phyloP scores from a whole-genome alignment of 2,113 vertebrate genomes.

The Perca fluviatilis region DNA sequence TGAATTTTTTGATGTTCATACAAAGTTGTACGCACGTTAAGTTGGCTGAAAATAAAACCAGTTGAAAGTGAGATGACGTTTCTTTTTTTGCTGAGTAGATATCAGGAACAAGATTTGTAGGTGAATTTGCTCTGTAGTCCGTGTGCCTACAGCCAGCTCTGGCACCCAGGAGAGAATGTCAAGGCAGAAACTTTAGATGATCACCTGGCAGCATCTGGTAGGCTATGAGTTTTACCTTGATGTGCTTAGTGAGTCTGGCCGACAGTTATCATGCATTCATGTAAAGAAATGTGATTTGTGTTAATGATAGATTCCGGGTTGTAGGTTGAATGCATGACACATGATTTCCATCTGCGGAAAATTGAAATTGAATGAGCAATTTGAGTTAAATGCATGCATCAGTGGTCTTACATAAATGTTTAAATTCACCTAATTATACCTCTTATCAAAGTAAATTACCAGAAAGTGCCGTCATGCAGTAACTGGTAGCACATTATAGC shows the following conservation, averaged over 20 bases:
- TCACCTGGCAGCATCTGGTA: constrained; percentile 10
- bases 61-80: too few relatives aligned
- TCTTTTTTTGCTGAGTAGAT: not conserved
- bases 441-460: constrained; percentile 1
- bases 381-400: not conserved
- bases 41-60: too few relatives aligned
- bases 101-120: not conserved
- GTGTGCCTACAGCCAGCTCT: not conserved
- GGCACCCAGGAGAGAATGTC: not conserved
- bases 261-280: not conserved
- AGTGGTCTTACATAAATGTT: not conserved
- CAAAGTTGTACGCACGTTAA: too few relatives aligned
- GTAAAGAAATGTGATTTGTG: not conserved
- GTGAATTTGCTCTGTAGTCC: constrained; percentile 1
- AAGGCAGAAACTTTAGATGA: not conserved
- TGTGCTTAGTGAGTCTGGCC: not conserved
- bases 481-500: not conserved
- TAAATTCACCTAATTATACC: not conserved
- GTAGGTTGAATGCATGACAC: not conserved
- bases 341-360: not conserved
- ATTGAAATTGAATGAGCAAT: not conserved
- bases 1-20: too few relatives aligned
- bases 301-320: not conserved
- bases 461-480: not conserved
- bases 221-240: constrained; percentile 10